phyloP scores from a whole-genome alignment of 1,140 invertebrate genomes.

The Dendroctonus ponderosae region DNA sequence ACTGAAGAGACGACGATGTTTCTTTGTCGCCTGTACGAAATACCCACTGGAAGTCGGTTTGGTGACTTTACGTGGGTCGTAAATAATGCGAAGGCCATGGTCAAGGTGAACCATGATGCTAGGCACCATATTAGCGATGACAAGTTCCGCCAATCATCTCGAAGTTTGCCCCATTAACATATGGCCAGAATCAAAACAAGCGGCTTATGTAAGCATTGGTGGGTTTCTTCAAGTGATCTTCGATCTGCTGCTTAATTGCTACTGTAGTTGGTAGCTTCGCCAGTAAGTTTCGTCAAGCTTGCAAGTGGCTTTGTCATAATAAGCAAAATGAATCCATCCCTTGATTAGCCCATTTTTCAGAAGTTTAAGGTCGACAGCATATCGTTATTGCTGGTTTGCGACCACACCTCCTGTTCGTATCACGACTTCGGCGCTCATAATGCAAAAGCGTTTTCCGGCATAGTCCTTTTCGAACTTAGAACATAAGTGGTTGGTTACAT shows the following conservation, averaged over 20 bases:
- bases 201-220: too few relatives aligned
- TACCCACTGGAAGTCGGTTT: constrained; percentile 9
- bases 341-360: not conserved
- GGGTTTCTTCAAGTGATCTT: too few relatives aligned
- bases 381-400: constrained; percentile 1
- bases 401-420: constrained; percentile 8
- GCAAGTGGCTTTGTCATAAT: too few relatives aligned
- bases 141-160: constrained; percentile 9
- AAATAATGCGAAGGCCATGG: constrained; percentile 25
- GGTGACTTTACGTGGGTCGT: constrained; percentile 13
- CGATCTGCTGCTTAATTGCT: too few relatives aligned
- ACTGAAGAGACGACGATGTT: too few relatives aligned
- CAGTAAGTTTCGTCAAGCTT: too few relatives aligned
- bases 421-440: constrained; percentile 14
- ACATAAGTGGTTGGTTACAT: constrained; percentile 12
- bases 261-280: too few relatives aligned
- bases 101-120: constrained; percentile 27
- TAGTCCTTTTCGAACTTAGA: constrained; percentile 12
- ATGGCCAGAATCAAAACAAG: too few relatives aligned
- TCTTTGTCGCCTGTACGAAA: constrained; percentile 15
- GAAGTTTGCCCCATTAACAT: too few relatives aligned
- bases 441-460: constrained; percentile 6
- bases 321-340: too few relatives aligned
- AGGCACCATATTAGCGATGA: constrained; percentile 22
- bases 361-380: constrained; percentile 7